Evolutionary conservation across 2,888 invertebrate genomes (phyloP).

Genomic region (Pammene aurita): DNA sequence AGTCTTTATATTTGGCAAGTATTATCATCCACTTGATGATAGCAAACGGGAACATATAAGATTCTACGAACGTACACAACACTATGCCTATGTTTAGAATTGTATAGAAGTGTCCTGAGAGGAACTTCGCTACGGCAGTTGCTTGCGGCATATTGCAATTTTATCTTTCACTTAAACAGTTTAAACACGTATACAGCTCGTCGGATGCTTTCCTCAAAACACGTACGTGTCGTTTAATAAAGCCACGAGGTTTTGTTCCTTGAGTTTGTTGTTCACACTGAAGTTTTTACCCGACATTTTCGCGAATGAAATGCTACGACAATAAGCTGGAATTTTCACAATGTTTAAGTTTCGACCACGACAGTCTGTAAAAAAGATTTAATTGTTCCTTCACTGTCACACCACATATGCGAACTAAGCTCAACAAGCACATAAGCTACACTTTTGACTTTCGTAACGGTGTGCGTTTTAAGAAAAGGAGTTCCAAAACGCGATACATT

Average conservation of each 20-base stretch:
- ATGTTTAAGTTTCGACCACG: not conserved
- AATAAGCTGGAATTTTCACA: not conserved
- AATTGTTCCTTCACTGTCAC: not conserved
- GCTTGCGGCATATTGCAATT: slow-evolving; percentile 31
- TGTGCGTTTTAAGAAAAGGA: not conserved
- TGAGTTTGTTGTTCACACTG: slow-evolving; percentile 13
- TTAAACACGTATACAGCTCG: slow-evolving; percentile 37
- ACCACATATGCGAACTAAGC: not conserved
- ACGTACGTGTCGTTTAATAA: slow-evolving; percentile 37
- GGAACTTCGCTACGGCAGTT: slow-evolving; percentile 46
- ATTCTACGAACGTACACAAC: slow-evolving; percentile 58
- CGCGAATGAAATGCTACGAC: not conserved
- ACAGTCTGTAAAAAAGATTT: not conserved
- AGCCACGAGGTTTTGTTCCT: slow-evolving; percentile 36
- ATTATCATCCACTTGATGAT: slow-evolving; percentile 63
- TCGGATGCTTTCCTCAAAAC: slow-evolving; percentile 32
- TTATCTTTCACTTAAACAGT: slow-evolving; percentile 27
- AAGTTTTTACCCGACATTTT: slow-evolving; percentile 19
- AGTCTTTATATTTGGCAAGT: slow-evolving; percentile 55
- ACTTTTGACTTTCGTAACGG: not conserved
- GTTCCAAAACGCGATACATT: not conserved
- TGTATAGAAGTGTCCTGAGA: slow-evolving; percentile 49
- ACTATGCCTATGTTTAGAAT: slow-evolving; percentile 55
- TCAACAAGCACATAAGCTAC: not conserved
- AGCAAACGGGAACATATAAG: slow-evolving; percentile 59